Evolutionary conservation across 2,888 invertebrate species (phyloP).

Genomic region (Mamestra brassicae): DNA sequence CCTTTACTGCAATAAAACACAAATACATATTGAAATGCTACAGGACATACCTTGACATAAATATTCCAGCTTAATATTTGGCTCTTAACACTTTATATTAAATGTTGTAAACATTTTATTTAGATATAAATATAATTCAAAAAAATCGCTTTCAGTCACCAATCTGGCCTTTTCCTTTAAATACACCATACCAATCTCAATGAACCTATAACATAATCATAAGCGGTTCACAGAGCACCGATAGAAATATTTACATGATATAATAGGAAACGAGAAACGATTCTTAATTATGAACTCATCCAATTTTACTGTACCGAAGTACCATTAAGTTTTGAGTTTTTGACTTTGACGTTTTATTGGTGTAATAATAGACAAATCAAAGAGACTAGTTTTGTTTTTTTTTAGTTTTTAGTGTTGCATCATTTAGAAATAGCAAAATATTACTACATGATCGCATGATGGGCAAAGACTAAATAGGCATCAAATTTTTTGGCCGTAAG

Average conservation of each 20-base stretch:
- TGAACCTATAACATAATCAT: background rate
- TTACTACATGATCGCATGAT: too few species aligned
- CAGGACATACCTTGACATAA: conserved; percentile 45
- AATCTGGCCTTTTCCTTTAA: conserved; percentile 7
- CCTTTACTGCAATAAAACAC: background rate
- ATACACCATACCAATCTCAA: conserved; percentile 1
- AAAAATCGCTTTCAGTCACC: conserved; percentile 21
- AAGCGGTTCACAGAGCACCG: background rate
- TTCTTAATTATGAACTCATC: conserved; percentile 28
- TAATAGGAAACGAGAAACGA: background rate
- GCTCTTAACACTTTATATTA: conserved; percentile 16
- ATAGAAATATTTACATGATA: conserved; percentile 1
- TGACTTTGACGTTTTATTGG: conserved; percentile 12
- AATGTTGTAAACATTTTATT: conserved; percentile 27
- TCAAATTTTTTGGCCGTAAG: too few species aligned
- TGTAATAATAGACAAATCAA: background rate
- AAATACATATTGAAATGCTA: background rate
- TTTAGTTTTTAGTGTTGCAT: background rate
- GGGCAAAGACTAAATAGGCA: background rate
- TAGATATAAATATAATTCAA: conserved; percentile 19
- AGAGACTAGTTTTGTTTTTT: background rate
- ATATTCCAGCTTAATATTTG: conserved; percentile 23
- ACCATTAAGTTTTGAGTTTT: conserved; percentile 5
- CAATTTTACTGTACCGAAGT: background rate
- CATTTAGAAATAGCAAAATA: background rate